These are phyloP conservation scores for Perca fluviatilis DNA, from an alignment of 2,113 vertebrate genomes.

Conservation along the genomic window DNA sequence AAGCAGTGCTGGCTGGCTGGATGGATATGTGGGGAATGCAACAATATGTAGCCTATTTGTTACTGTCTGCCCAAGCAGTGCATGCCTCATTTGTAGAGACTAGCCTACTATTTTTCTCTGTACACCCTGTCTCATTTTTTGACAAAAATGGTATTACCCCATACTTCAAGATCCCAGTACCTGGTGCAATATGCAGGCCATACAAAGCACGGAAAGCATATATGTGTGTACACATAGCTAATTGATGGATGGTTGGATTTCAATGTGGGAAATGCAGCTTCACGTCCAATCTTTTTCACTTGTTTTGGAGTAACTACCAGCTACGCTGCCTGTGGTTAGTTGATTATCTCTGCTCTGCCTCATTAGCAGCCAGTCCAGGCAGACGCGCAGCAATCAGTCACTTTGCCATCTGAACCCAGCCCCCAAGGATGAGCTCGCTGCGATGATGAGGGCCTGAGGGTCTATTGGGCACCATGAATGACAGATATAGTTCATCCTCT, in stretches of 20 bases:
- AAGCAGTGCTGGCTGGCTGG: neutral
- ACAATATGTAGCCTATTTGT: conserved; percentile 1
- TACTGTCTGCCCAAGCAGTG: too few species aligned
- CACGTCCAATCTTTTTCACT: conserved; percentile 70
- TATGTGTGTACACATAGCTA: conserved; percentile 21
- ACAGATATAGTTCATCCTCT: conserved; percentile 52
- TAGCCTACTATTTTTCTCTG: neutral
- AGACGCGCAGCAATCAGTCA: conserved; percentile 65
- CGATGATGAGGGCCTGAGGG: conserved; percentile 47
- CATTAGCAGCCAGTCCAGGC: conserved; percentile 68
- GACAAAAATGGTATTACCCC: neutral
- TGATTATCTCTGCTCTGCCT: conserved; percentile 70
- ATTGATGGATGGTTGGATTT: conserved; percentile 70
- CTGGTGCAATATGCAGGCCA: neutral
- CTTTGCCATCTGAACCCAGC: conserved; percentile 51
- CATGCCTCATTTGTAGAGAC: neutral
- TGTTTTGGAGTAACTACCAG: conserved; percentile 61
- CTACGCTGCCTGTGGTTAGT: conserved; percentile 50
- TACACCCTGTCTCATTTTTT: neutral
- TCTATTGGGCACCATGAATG: conserved; percentile 46
- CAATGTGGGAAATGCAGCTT: conserved; percentile 47
- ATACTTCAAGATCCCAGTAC: conserved; percentile 19
- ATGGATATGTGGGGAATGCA: neutral
- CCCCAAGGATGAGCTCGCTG: conserved; percentile 48
- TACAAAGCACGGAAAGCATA: conserved; percentile 2